Evolutionary conservation across 2,113 vertebrate species (phyloP), one percentile per base, ranked within the genome.

Genomic region (Mesembrinibis cayennensis): DNA sequence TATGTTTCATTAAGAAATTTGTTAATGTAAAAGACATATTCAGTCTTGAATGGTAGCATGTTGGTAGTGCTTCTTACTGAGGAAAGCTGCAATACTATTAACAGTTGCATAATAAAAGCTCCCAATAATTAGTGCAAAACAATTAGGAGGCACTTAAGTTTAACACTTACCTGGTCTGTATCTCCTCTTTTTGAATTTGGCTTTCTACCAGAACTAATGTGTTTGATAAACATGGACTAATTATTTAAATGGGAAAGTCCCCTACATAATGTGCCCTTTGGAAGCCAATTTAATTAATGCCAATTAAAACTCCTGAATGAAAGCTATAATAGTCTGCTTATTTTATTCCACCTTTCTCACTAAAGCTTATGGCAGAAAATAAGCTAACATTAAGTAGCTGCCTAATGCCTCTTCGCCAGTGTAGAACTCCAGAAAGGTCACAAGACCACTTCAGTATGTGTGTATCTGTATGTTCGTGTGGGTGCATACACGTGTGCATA

Each of bases 141-240:
- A 96, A 93, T 96, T 96, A 97, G 65, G 47, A 95, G 42, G 62
- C 82, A 92, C 86, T 96, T 95, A 78, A 89, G 61, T 74, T 67
- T 66, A 90, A 87, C 71, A 79, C 40, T 93, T 97, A 78, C 65
- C 50, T 96, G 79, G 59, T 83, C 76, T 92, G 21, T 82, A 93
- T 66, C 55, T 78, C 59, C 23, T 82, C 40, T 84, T 81, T 95
- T 78, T 76, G 34, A 84, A 82, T 94, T 93, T 96, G 94, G 86
- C 87, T 89, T 94, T 87, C 77, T 95, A 91, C 91, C 87, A 97
- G 59, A 95, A 91, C 34, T 87, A 92, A 96, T 81, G 74, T 52
- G 36, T 74, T 95, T 94, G 77, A 95, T 61, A 92, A 96, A 96
- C 88, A 96, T 36, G 4, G 50, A 89, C 67, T 93, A 94, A 96